phyloP scores from a whole-genome alignment of 1,140 invertebrate species.

The Kradibia gibbosae region DNA sequence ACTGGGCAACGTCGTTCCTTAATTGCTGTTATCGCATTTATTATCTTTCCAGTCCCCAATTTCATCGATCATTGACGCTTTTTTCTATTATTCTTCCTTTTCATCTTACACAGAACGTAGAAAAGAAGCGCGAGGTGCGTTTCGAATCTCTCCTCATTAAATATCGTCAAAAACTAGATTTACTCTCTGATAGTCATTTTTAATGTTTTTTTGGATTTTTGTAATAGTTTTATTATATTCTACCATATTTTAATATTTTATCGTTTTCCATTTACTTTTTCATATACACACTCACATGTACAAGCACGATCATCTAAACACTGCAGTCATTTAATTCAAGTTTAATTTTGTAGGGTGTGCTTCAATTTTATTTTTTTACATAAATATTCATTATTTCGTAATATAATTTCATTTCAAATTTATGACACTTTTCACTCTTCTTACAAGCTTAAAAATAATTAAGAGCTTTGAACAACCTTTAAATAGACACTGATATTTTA shows the following conservation, averaged over 20 bases:
- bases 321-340: background rate
- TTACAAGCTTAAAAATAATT: background rate
- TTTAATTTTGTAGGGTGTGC: background rate
- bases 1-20: constrained; percentile 8
- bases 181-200: constrained; percentile 48
- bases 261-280: background rate
- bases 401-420: constrained; percentile 14
- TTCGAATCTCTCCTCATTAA: constrained; percentile 48
- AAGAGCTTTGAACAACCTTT: constrained; percentile 26
- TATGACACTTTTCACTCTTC: background rate
- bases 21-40: background rate
- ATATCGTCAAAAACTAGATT: constrained; percentile 57
- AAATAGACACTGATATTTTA: constrained; percentile 43
- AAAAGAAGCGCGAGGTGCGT: constrained; percentile 44
- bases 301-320: background rate
- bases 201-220: constrained; percentile 39
- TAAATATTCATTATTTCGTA: constrained; percentile 41
- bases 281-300: background rate
- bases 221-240: background rate
- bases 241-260: background rate
- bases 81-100: constrained; percentile 11
- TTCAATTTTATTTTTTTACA: constrained; percentile 37
- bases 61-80: constrained; percentile 40
- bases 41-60: constrained; percentile 6
- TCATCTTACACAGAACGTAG: constrained; percentile 31